phyloP scores from a whole-genome alignment of 2,888 invertebrate genomes.

The Sphinx pinastri region DNA sequence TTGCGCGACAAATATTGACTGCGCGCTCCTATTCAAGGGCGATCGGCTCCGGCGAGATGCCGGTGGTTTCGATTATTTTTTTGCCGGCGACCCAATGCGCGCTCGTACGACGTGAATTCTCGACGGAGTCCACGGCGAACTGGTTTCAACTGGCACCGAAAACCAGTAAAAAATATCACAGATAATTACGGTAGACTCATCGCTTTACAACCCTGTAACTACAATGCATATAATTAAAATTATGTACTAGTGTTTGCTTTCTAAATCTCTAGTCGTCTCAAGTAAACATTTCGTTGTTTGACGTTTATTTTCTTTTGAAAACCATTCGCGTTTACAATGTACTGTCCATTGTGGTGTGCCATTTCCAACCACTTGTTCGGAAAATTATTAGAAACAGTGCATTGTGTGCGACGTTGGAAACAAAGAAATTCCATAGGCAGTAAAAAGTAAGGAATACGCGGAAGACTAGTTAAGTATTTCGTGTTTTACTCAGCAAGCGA shows the following conservation, averaged over 20 bases:
- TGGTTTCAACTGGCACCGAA: slow-evolving; percentile 74
- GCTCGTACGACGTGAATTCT: slow-evolving; percentile 70
- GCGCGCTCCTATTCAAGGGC: slow-evolving; percentile 46
- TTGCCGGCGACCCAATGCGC: slow-evolving; percentile 62
- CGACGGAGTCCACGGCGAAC: slow-evolving; percentile 73
- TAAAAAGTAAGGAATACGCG: slow-evolving; percentile 68
- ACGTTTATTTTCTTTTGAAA: slow-evolving; percentile 55
- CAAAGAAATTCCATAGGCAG: slow-evolving; percentile 70
- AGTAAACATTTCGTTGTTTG: slow-evolving; percentile 37
- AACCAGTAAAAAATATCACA: slow-evolving; percentile 79
- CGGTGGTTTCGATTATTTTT: slow-evolving; percentile 68
- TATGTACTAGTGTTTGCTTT: slow-evolving; percentile 36
- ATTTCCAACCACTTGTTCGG: slow-evolving; percentile 66
- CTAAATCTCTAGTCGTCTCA: slow-evolving; percentile 26
- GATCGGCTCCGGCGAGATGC: slow-evolving; percentile 52
- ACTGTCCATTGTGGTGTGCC: slow-evolving; percentile 58
- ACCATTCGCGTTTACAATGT: slow-evolving; percentile 54
- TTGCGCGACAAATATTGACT: slow-evolving; percentile 29
- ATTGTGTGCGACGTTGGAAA: slow-evolving; percentile 66
- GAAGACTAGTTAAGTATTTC: slow-evolving; percentile 56
- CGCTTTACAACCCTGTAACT: slow-evolving; percentile 61
- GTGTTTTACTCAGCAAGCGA: slow-evolving; percentile 46
- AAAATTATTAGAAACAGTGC: slow-evolving; percentile 73
- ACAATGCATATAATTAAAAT: slow-evolving; percentile 54
- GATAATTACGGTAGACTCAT: slow-evolving; percentile 73